Conservation (phyloP, 2,888 invertebrate species). For the Ceraclea dissimilis region DNA sequence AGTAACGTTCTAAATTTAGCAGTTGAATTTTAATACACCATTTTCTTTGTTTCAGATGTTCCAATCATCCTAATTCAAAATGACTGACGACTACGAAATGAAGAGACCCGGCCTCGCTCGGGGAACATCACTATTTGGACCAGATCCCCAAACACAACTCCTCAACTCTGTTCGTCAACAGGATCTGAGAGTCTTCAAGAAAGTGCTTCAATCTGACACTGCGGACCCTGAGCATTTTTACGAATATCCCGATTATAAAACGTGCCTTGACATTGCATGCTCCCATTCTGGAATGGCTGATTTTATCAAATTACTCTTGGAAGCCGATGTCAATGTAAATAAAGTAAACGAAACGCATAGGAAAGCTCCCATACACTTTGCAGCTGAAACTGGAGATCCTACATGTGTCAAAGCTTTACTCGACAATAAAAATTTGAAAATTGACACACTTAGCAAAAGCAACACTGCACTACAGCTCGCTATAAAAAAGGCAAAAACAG, state of each 20-base stretch:
- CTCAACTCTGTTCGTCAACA: constrained; percentile 47
- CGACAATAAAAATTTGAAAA: constrained; percentile 42
- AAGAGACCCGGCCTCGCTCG: constrained; percentile 36
- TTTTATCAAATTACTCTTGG: constrained; percentile 51
- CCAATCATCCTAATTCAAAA: not conserved
- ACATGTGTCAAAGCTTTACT: constrained; percentile 43
- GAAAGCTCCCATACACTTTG: constrained; percentile 60
- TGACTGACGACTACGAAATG: constrained; percentile 39
- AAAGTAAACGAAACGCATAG: constrained; percentile 48
- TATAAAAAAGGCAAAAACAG: constrained; percentile 44
- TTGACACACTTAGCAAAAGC: constrained; percentile 45
- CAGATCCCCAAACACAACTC: constrained; percentile 45
- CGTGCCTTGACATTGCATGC: constrained; percentile 53
- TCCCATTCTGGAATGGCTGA: constrained; percentile 43
- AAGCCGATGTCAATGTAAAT: constrained; percentile 55
- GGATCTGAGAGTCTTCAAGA: constrained; percentile 45
- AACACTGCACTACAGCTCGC: constrained; percentile 48
- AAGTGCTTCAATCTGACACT: constrained; percentile 41
- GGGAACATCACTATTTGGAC: constrained; percentile 41
- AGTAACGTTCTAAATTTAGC: too few species aligned
- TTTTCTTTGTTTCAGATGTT: constrained; percentile 12
- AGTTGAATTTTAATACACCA: too few species aligned
- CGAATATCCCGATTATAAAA: constrained; percentile 50
- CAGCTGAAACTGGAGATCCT: constrained; percentile 47
- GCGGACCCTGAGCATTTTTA: constrained; percentile 50